These are phyloP conservation scores for Ectropis grisescens DNA, from an alignment of 1,140 invertebrate genomes.

Conservation along the genomic window DNA sequence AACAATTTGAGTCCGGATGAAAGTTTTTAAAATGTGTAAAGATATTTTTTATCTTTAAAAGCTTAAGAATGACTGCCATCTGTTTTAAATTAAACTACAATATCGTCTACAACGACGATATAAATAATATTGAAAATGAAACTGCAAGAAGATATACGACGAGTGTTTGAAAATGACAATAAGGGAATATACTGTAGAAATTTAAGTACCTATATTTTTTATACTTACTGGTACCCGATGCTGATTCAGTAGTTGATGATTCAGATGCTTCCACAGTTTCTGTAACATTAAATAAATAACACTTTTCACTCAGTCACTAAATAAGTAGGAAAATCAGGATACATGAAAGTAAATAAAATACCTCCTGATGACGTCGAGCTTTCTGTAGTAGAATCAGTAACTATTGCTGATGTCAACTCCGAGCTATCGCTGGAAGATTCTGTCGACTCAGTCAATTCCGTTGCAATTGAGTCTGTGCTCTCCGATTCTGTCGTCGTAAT, in stretches of 20 bases:
- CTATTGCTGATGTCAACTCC: neutral
- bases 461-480: neutral
- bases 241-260: neutral
- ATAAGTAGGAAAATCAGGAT: neutral
- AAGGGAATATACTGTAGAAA: neutral
- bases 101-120: neutral
- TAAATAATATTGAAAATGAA: neutral
- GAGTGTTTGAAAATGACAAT: no score
- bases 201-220: neutral
- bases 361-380: no score
- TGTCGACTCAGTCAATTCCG: neutral
- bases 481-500: neutral
- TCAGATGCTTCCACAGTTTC: constrained; percentile 1
- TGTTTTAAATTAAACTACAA: neutral
- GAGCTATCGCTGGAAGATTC: no score
- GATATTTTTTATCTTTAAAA: no score
- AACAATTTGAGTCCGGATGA: no score
- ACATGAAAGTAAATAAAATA: no score
- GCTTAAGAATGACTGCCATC: no score
- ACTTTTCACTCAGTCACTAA: neutral
- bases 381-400: constrained; percentile 15
- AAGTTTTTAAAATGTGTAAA: no score
- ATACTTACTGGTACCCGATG: neutral
- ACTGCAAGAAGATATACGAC: neutral
- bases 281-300: neutral